These are phyloP conservation scores for Pyrocephalus nanus DNA, from an alignment of 2,797 vertebrate genomes.

Conservation along the genomic window DNA sequence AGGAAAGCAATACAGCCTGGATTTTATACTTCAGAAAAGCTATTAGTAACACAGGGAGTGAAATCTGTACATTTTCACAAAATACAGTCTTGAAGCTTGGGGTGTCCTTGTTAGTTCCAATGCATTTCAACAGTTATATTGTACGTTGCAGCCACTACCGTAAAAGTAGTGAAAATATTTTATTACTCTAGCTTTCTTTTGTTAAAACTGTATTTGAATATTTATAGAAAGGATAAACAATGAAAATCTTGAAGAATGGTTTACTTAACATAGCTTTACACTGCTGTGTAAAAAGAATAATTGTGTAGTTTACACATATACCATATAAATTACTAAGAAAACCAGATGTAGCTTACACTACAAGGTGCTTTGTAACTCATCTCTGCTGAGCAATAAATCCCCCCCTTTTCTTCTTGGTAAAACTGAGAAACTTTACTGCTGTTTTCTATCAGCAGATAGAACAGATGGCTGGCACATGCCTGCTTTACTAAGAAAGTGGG, in stretches of 20 bases:
- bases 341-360: constrained; percentile 81
- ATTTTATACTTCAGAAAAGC: not conserved
- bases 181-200: not conserved
- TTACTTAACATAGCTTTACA: constrained; percentile 50
- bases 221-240: constrained; percentile 37
- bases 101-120: not conserved
- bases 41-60: not conserved
- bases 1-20: not conserved
- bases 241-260: not conserved
- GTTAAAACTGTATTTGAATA: not conserved
- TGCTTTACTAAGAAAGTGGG: constrained; percentile 79
- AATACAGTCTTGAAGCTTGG: not conserved
- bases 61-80: not conserved
- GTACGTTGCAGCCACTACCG: not conserved
- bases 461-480: constrained; percentile 91
- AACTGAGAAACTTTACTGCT: constrained; percentile 83
- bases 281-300: constrained; percentile 57
- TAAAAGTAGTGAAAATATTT: not conserved
- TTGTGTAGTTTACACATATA: constrained; percentile 68
- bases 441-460: constrained; percentile 84
- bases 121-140: not conserved
- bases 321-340: constrained; percentile 74
- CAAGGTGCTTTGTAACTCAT: constrained; percentile 82
- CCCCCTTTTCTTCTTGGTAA: constrained; percentile 75
- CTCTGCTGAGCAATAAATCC: constrained; percentile 80